phyloP scores from a whole-genome alignment of 2,888 invertebrate genomes.

The Scaptomyza parva region DNA sequence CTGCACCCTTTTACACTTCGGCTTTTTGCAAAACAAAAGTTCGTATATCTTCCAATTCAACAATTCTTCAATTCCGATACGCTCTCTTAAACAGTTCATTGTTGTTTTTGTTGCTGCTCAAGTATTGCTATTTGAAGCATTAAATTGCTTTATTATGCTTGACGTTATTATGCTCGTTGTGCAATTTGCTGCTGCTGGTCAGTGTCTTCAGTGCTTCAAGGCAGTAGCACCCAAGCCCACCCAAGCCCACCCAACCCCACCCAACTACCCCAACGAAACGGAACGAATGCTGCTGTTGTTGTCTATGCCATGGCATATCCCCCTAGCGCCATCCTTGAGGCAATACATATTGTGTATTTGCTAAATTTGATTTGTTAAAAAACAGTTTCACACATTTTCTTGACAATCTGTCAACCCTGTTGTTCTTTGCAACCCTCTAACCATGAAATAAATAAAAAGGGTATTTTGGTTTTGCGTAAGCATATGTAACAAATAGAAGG shows the following conservation, averaged over 20 bases:
- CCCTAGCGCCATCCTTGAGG: not conserved
- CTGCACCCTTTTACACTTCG: no score
- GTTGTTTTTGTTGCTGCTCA: slow-evolving; percentile 55
- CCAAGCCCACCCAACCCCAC: no score
- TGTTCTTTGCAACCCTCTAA: slow-evolving; percentile 7
- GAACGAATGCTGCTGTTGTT: no score
- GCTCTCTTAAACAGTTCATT: slow-evolving; percentile 32
- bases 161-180: slow-evolving; percentile 68
- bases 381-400: slow-evolving; percentile 25
- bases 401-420: slow-evolving; percentile 32
- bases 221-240: slow-evolving; percentile 8
- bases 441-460: no score
- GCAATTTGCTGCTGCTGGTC: slow-evolving; percentile 67
- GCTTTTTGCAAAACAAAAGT: no score
- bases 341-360: slow-evolving; percentile 18
- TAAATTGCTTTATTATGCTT: slow-evolving; percentile 80
- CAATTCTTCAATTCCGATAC: not conserved
- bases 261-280: not conserved
- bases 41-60: no score
- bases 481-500: no score
- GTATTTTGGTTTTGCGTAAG: no score
- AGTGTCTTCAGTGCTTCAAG: slow-evolving; percentile 35
- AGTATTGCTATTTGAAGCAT: no score
- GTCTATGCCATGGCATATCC: no score
- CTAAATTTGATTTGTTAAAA: slow-evolving; percentile 25